These are phyloP conservation scores for Silurus asotus DNA, from an alignment of 2,113 vertebrate genomes.

Conservation along the genomic window DNA sequence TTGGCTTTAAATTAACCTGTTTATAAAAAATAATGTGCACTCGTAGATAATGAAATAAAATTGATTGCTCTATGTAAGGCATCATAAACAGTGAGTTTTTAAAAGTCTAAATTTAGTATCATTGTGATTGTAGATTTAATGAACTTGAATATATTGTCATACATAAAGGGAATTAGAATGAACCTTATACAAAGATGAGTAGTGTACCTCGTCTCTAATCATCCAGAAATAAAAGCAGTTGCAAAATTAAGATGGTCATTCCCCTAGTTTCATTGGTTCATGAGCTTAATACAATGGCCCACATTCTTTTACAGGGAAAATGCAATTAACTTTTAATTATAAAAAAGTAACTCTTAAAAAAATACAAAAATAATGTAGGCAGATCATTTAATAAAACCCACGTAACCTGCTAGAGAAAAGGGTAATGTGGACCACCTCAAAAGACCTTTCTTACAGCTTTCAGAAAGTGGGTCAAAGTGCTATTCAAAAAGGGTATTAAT, in stretches of 20 bases:
- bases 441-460: neutral
- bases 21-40: neutral
- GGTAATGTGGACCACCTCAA: neutral
- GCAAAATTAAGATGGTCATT: neutral
- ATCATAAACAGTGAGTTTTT: neutral
- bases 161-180: neutral
- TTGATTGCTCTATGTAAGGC: neutral
- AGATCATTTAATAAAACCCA: neutral
- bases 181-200: neutral
- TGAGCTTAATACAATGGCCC: neutral
- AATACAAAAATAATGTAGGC: neutral
- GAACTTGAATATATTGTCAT: neutral
- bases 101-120: neutral
- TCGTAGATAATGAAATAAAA: neutral
- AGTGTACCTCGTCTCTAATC: neutral
- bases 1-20: neutral
- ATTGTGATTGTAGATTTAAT: neutral
- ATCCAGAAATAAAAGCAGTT: neutral
- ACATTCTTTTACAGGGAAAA: neutral
- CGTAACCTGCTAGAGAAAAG: neutral
- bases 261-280: neutral
- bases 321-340: neutral
- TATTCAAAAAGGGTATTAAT: neutral
- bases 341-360: neutral
- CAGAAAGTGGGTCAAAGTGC: neutral